Evolutionary conservation across 2,113 vertebrate genomes (phyloP).

Genomic region (Sebastes fasciatus): DNA sequence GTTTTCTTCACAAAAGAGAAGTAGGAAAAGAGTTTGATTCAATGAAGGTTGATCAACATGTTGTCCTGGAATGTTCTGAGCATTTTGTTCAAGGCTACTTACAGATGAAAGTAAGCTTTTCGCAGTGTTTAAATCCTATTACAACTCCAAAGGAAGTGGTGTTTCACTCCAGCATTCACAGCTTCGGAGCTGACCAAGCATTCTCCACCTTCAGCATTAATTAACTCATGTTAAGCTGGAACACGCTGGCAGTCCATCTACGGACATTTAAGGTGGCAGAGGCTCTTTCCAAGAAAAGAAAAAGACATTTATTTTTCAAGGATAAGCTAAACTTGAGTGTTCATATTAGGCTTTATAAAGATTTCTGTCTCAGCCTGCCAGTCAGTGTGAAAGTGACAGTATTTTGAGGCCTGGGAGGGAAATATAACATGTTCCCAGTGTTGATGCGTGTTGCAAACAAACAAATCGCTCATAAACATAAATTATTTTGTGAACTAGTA

Average conservation of each 20-base stretch:
- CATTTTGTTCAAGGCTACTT: constrained; percentile 56
- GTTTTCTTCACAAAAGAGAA: neutral
- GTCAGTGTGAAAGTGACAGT: constrained; percentile 13
- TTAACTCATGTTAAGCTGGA: constrained; percentile 53
- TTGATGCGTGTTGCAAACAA: constrained; percentile 24
- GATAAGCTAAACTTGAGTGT: constrained; percentile 18
- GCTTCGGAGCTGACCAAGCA: constrained; percentile 47
- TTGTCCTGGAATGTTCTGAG: constrained; percentile 68
- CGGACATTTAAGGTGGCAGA: constrained; percentile 11
- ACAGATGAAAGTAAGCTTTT: constrained; percentile 75
- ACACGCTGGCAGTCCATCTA: constrained; percentile 40
- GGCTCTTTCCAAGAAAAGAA: neutral
- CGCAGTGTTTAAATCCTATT: constrained; percentile 68
- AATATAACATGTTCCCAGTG: neutral
- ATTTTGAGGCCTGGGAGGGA: neutral
- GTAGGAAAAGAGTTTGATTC: neutral
- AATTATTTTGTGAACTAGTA: neutral
- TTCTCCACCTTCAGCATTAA: constrained; percentile 57
- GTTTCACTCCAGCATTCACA: constrained; percentile 47
- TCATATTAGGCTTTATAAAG: constrained; percentile 14
- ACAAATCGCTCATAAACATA: neutral
- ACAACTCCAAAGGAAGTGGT: constrained; percentile 48
- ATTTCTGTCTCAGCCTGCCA: constrained; percentile 20
- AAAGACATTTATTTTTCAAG: neutral
- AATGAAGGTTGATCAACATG: constrained; percentile 10